Evolutionary conservation across 2,888 invertebrate genomes (phyloP).

Genomic region (Meandrusa payeni): DNA sequence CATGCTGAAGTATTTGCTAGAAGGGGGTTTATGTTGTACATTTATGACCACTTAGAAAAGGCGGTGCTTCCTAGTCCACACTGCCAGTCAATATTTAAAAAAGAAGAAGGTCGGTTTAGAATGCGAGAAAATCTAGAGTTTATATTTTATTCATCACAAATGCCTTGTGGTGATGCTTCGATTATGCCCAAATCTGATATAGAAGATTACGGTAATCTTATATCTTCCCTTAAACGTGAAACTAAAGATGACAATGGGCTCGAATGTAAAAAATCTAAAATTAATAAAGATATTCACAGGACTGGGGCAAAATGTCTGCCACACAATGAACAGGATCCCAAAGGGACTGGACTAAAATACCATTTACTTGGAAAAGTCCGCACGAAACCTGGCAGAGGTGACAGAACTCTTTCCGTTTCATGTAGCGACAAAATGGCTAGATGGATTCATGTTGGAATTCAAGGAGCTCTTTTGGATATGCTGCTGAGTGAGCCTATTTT

Average conservation of each 20-base stretch:
- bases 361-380: conserved; percentile 87
- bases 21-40: conserved; percentile 89
- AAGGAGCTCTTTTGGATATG: conserved; percentile 88
- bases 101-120: conserved; percentile 53
- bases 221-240: conserved; percentile 43
- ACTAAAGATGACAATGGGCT: conserved; percentile 37
- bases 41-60: conserved; percentile 83
- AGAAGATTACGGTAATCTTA: conserved; percentile 47
- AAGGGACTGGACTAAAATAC: conserved; percentile 78
- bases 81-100: conserved; percentile 48
- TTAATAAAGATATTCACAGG: conserved; percentile 75
- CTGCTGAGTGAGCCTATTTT: conserved; percentile 85
- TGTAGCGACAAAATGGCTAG: conserved; percentile 97
- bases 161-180: conserved; percentile 96
- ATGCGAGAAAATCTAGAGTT: conserved; percentile 83
- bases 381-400: conserved; percentile 95
- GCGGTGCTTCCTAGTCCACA: conserved; percentile 41
- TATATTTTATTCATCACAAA: conserved; percentile 92
- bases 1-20: conserved; percentile 95
- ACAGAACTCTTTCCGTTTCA: conserved; percentile 92
- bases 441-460: conserved; percentile 93
- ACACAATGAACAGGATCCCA: conserved; percentile 79
- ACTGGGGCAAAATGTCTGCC: conserved; percentile 95
- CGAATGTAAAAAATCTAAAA: conserved; percentile 39
- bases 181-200: conserved; percentile 84